These are phyloP conservation scores for Machimus atricapillus DNA, from an alignment of 2,888 invertebrate species.

Conservation along the genomic window DNA sequence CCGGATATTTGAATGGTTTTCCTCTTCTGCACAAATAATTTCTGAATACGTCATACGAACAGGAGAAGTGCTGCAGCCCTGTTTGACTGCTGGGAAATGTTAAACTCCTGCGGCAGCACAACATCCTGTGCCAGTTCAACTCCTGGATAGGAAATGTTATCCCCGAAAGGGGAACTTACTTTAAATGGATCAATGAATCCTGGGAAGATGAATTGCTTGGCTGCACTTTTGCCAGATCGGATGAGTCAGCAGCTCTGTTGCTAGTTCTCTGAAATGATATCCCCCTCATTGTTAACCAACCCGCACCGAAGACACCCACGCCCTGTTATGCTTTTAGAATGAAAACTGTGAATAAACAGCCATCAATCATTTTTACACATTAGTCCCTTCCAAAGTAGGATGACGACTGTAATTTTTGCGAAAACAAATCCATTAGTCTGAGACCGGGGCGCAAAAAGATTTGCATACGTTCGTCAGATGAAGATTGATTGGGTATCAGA, in stretches of 20 bases:
- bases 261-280: background rate
- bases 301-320: background rate
- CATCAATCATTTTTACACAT: slow-evolving; percentile 44
- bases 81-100: background rate
- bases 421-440: background rate
- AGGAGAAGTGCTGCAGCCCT: background rate
- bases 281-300: slow-evolving; percentile 33
- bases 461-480: background rate
- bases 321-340: slow-evolving; percentile 38
- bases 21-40: background rate
- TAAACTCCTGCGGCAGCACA: background rate
- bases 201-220: background rate
- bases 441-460: background rate
- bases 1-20: slow-evolving; percentile 1
- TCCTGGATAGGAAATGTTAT: background rate
- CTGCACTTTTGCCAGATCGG: slow-evolving; percentile 2
- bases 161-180: background rate
- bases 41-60: background rate
- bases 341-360: slow-evolving; percentile 43
- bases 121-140: background rate
- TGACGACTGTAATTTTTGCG: slow-evolving; percentile 15
- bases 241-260: slow-evolving; percentile 23
- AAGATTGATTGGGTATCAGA: background rate
- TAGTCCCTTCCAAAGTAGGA: background rate
- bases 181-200: background rate